Percentiles rank a stretch among this genome's conserved stretches.
Conservation (phyloP, 2,113 vertebrate genomes). For the Neoarius graeffei region DNA sequence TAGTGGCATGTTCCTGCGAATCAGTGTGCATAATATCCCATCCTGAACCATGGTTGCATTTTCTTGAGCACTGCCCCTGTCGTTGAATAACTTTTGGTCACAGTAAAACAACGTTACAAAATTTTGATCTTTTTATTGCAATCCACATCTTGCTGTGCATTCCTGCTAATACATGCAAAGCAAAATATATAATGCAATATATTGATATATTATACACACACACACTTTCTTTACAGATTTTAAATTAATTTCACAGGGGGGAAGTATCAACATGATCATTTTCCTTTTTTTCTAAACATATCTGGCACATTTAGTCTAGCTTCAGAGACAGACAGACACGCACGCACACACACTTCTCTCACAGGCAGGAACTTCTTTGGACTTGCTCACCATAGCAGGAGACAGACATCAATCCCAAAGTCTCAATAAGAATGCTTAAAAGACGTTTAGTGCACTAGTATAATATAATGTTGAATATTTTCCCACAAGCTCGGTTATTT, state of each 20-base stretch:
- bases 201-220: neutral
- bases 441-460: neutral
- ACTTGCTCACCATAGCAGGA: slow-evolving; percentile 1
- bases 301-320: slow-evolving; percentile 12
- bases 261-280: neutral
- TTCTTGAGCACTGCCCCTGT: too few relatives aligned
- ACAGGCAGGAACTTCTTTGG: slow-evolving; percentile 14
- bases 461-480: neutral
- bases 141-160: slow-evolving; percentile 7
- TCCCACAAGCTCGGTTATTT: neutral
- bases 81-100: neutral
- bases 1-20: too few relatives aligned
- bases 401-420: neutral
- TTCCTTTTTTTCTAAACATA: neutral
- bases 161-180: slow-evolving; percentile 3
- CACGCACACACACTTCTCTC: neutral
- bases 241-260: neutral
- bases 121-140: slow-evolving; percentile 1
- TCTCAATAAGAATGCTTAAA: neutral
- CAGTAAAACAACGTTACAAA: neutral
- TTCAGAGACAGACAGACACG: neutral
- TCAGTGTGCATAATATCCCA: too few relatives aligned
- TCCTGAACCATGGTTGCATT: too few relatives aligned
- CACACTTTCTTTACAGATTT: neutral
- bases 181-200: slow-evolving; percentile 27